Conservation (phyloP, 2,797 vertebrate species). For the Yasuhikotakia modesta region DNA sequence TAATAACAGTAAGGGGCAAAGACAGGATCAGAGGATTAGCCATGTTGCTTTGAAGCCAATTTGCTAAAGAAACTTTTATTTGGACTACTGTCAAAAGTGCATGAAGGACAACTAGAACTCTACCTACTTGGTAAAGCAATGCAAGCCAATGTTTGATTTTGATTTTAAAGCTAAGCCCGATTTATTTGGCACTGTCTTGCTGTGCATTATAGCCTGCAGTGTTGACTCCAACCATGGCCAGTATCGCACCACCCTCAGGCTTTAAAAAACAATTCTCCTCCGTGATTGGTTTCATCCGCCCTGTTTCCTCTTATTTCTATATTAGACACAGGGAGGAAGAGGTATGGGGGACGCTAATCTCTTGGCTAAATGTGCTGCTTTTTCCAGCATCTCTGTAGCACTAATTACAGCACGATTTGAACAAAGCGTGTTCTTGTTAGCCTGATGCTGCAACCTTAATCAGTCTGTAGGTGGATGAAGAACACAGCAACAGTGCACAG, state of each 20-base stretch:
- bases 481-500: slow-evolving; percentile 50
- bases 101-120: background rate
- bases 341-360: slow-evolving; percentile 11
- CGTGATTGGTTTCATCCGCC: slow-evolving; percentile 25
- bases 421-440: slow-evolving; percentile 62
- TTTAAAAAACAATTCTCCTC: slow-evolving; percentile 34
- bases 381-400: slow-evolving; percentile 45
- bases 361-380: slow-evolving; percentile 44
- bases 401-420: slow-evolving; percentile 61
- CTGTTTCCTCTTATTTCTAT: slow-evolving; percentile 26
- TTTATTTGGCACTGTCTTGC: slow-evolving; percentile 6
- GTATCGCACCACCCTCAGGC: slow-evolving; percentile 27
- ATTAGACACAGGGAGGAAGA: slow-evolving; percentile 21
- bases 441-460: slow-evolving; percentile 57
- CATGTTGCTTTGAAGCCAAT: slow-evolving; percentile 78
- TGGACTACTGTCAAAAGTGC: slow-evolving; percentile 58
- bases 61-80: slow-evolving; percentile 68
- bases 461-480: slow-evolving; percentile 56
- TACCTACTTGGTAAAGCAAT: background rate
- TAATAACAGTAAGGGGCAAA: slow-evolving; percentile 73
- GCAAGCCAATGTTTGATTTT: slow-evolving; percentile 7
- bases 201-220: slow-evolving; percentile 20
- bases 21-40: slow-evolving; percentile 73
- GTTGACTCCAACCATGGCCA: slow-evolving; percentile 13
- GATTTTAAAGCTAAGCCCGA: slow-evolving; percentile 21